These are phyloP conservation scores for Boleophthalmus pectinirostris DNA, from an alignment of 2,113 vertebrate genomes.

Conservation along the genomic window DNA sequence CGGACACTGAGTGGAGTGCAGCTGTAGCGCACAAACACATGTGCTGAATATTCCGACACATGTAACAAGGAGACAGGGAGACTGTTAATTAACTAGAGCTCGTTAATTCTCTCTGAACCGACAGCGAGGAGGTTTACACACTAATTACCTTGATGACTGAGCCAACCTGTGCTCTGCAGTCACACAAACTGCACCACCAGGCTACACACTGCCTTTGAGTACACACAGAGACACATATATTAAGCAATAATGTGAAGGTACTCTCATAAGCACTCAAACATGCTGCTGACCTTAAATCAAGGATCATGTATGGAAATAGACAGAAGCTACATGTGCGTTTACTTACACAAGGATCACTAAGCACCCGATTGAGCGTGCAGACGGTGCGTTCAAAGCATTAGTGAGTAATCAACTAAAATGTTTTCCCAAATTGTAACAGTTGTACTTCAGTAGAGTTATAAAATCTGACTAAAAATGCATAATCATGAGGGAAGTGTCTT, in stretches of 20 bases:
- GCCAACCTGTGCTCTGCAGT: conserved; percentile 55
- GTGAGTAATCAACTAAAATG: background rate
- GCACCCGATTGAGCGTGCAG: background rate
- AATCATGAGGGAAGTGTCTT: too few relatives aligned
- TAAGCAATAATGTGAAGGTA: conserved; percentile 61
- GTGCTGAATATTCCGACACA: conserved; percentile 72
- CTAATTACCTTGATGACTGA: conserved; percentile 75
- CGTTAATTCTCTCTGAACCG: conserved; percentile 78
- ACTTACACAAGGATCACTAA: background rate
- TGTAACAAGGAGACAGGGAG: conserved; percentile 70
- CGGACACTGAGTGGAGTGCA: conserved; percentile 32
- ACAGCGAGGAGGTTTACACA: conserved; percentile 73
- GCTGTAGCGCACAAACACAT: conserved; percentile 46
- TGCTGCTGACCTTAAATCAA: conserved; percentile 43
- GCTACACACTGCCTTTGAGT: conserved; percentile 54
- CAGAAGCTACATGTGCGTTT: background rate
- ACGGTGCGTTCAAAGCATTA: background rate
- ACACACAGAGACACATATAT: conserved; percentile 28
- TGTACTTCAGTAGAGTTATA: background rate
- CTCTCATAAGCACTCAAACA: conserved; percentile 27
- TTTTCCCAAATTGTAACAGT: background rate
- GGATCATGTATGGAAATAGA: conserved; percentile 40
- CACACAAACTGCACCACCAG: conserved; percentile 25
- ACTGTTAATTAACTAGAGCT: conserved; percentile 76
- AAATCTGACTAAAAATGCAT: background rate